Percentiles rank a stretch among this genome's conserved stretches.
phyloP scores from a whole-genome alignment of 2,888 invertebrate species.

The Drosophila atroscutellata region DNA sequence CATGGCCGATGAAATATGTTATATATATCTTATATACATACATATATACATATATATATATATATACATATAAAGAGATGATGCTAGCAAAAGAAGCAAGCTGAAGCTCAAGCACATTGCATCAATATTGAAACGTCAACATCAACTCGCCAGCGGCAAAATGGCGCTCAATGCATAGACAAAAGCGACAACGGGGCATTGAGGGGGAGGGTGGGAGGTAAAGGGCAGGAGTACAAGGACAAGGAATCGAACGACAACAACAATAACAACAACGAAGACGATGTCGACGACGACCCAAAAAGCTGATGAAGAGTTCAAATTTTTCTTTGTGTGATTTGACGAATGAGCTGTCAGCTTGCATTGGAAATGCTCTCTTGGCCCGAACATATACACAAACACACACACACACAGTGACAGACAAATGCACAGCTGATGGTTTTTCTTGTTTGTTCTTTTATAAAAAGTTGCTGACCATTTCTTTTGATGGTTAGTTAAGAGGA shows the following conservation, averaged over 20 bases:
- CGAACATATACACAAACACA: constrained; percentile 9
- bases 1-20: constrained; percentile 76
- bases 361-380: constrained; percentile 64
- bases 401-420: constrained; percentile 17
- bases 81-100: constrained; percentile 1
- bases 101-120: constrained; percentile 68
- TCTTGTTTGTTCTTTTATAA: constrained; percentile 64
- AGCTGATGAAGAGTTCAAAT: constrained; percentile 82
- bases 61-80: background rate
- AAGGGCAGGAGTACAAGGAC: constrained; percentile 12
- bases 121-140: constrained; percentile 82
- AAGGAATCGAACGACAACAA: constrained; percentile 29
- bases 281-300: constrained; percentile 63
- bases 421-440: constrained; percentile 56
- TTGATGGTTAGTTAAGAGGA: constrained; percentile 65
- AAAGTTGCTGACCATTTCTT: constrained; percentile 72
- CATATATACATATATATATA: constrained; percentile 5
- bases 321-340: constrained; percentile 83
- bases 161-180: constrained; percentile 66
- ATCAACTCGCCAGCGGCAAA: constrained; percentile 77
- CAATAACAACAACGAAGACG: constrained; percentile 27
- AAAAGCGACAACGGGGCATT: constrained; percentile 30
- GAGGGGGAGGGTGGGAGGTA: background rate
- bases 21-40: constrained; percentile 25
- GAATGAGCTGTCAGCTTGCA: constrained; percentile 81